Evolutionary conservation across 2,797 vertebrate genomes (phyloP).

Genomic region (Bufotes viridis): DNA sequence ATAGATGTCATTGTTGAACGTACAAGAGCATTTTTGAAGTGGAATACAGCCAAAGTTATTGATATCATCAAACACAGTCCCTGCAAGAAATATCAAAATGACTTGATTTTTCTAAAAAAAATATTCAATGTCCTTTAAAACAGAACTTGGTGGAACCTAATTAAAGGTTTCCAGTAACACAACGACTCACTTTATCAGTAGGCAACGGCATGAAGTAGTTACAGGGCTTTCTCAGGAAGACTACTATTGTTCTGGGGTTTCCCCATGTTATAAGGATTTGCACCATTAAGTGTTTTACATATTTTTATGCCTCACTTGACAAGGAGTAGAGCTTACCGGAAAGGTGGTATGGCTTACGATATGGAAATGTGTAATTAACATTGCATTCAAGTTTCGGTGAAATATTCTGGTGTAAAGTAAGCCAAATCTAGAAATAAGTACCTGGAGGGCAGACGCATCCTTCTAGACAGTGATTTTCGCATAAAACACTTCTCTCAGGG

Average conservation of each 20-base stretch:
- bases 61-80: constrained; percentile 78
- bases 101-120: neutral
- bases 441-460: constrained; percentile 79
- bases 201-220: neutral
- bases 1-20: constrained; percentile 70
- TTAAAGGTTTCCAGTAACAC: neutral
- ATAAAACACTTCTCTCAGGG: constrained; percentile 70
- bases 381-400: too few relatives aligned
- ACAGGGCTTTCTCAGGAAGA: neutral
- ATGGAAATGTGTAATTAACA: rapidly evolving
- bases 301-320: too few relatives aligned
- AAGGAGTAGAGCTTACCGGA: too few relatives aligned
- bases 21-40: constrained; percentile 71
- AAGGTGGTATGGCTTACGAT: too few relatives aligned
- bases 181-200: neutral
- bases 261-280: too few relatives aligned
- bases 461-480: constrained; percentile 77
- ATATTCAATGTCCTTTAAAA: neutral
- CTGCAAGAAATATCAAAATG: constrained; percentile 62
- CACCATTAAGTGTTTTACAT: rapidly evolving
- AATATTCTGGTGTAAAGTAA: too few relatives aligned
- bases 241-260: neutral
- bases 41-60: constrained; percentile 73
- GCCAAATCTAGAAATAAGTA: constrained; percentile 34
- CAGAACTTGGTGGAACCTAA: neutral